These are phyloP conservation scores for Cataglyphis rosenhaueri DNA, from an alignment of 2,888 invertebrate genomes.

Conservation along the genomic window DNA sequence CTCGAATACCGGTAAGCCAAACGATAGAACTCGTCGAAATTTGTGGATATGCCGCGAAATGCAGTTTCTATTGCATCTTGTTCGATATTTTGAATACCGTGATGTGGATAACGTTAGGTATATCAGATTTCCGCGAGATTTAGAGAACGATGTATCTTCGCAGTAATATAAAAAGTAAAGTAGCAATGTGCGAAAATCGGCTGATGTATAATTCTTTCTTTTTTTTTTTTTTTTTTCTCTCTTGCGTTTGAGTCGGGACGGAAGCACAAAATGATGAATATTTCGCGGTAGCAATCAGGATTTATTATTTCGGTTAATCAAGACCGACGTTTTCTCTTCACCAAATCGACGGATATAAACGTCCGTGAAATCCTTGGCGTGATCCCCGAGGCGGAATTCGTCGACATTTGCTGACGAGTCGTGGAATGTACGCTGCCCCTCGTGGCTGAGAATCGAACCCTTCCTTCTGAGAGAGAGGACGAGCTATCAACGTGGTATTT, in stretches of 20 bases:
- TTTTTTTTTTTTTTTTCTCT: background rate
- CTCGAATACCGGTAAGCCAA: background rate
- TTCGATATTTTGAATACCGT: background rate
- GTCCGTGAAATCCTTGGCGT: conserved; percentile 20
- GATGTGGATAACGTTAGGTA: background rate
- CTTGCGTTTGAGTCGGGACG: background rate
- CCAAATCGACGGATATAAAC: conserved; percentile 15
- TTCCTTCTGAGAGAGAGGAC: conserved; percentile 31
- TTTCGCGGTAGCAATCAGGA: background rate
- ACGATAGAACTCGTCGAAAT: conserved; percentile 3
- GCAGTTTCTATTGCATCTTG: background rate
- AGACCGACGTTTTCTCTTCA: conserved; percentile 10
- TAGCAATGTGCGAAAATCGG: background rate
- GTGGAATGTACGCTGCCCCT: conserved; percentile 59
- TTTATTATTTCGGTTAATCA: conserved; percentile 25
- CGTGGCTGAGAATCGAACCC: conserved; percentile 49
- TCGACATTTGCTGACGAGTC: conserved; percentile 50
- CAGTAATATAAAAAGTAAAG: background rate
- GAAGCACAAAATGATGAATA: background rate
- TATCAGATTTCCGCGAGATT: background rate
- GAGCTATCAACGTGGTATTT: conserved; percentile 50
- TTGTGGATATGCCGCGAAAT: conserved; percentile 53
- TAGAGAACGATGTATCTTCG: background rate
- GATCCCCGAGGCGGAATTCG: conserved; percentile 48
- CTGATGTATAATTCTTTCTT: background rate